phyloP scores from a whole-genome alignment of 2,797 vertebrate genomes.

The Simalia tracyae region DNA sequence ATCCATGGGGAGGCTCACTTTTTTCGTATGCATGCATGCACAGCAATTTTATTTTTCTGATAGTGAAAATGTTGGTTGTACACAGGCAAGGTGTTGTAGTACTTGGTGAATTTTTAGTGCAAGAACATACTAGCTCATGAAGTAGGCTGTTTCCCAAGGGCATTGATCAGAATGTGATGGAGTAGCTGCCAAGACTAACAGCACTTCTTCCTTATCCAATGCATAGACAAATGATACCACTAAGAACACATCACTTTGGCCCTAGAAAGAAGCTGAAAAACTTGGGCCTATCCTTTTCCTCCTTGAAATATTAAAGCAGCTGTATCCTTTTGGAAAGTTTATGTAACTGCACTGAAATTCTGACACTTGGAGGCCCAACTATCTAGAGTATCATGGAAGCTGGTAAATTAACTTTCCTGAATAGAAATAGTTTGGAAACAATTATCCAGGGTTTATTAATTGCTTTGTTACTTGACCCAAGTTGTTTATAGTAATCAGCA shows the following conservation, averaged over 20 bases:
- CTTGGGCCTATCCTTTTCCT: neutral
- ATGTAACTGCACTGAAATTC: neutral
- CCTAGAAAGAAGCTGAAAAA: neutral
- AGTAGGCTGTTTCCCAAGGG: no score
- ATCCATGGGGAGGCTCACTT: neutral
- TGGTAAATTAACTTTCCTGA: neutral
- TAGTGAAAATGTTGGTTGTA: neutral
- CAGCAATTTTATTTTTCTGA: neutral
- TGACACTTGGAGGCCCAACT: neutral
- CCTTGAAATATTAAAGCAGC: neutral
- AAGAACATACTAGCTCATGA: no score
- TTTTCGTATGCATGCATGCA: neutral
- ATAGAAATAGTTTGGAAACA: neutral
- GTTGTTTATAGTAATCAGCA: neutral
- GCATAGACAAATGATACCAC: neutral
- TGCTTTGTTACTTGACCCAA: neutral
- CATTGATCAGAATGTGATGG: neutral
- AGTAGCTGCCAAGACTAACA: neutral
- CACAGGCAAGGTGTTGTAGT: neutral
- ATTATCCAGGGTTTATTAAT: neutral
- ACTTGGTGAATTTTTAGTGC: neutral
- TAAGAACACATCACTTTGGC: neutral
- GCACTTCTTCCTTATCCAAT: neutral
- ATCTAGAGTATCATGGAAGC: neutral
- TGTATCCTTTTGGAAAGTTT: neutral